A percentile compares a stretch with the other conserved stretches of the same genome.
These are phyloP conservation scores for Corticium candelabrum DNA, from an alignment of 37 sponge, comb jelly and placozoan genomes.

Conservation along the genomic window DNA sequence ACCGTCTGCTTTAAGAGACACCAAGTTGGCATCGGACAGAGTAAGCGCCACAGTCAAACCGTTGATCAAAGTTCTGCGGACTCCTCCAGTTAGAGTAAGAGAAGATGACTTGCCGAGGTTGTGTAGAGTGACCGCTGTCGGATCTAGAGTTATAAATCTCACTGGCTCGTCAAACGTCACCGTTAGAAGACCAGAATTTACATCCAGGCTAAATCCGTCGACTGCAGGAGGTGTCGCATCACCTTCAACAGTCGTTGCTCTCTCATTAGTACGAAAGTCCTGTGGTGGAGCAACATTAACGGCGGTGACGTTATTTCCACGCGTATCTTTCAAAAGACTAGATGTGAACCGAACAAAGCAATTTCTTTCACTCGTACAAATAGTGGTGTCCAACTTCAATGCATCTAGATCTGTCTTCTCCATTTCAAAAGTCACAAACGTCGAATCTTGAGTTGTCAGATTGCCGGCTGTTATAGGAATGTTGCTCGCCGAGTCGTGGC, in stretches of 20 bases:
- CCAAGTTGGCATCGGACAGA: background rate
- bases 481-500: conserved; percentile 6
- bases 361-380: conserved; percentile 26
- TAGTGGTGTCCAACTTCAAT: conserved; percentile 35
- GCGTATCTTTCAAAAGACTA: conserved; percentile 68
- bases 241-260: conserved; percentile 18
- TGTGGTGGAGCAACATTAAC: conserved; percentile 18
- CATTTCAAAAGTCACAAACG: conserved; percentile 37
- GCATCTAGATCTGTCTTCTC: conserved; percentile 52
- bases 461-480: conserved; percentile 55
- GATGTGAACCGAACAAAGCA: conserved; percentile 58
- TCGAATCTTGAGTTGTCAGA: conserved; percentile 47
- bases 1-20: background rate
- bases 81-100: background rate
- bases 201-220: conserved; percentile 39
- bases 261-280: conserved; percentile 9
- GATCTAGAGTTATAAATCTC: conserved; percentile 15
- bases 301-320: conserved; percentile 48
- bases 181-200: conserved; percentile 44
- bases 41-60: background rate
- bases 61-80: background rate
- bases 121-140: background rate
- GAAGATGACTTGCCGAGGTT: background rate
- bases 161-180: conserved; percentile 65
- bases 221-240: conserved; percentile 59